Base-by-base conservation (phyloP, 2,113 vertebrate species). In the Felis chaus region DNA sequence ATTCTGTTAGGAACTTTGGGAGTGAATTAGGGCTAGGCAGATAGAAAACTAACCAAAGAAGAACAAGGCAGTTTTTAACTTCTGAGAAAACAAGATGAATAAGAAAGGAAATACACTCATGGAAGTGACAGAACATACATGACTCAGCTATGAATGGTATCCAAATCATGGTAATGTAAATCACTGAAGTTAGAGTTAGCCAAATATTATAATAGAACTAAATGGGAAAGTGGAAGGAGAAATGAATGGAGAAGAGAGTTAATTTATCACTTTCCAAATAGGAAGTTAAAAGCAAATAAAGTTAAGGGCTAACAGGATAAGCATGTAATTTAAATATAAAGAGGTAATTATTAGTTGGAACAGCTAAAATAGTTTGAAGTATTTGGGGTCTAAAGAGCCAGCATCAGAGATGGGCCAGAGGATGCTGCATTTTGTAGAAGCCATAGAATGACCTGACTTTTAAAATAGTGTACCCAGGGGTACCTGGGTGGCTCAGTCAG, bases 221-320 rank as follows among this genome's bases (percentile, higher is more conserved):
- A 71, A 89, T 15, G 19, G 80, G 92, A 94, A 97, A n/a, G 66
- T 63, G 15, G 55, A 73, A 83, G 45, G 88, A 93, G 45, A 89
- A 76, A 71, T 41, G 33, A 91, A 89, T 19, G 19, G 85, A 61
- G 41, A 85, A 63, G 81, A 88, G 7, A 92, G 82, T 78, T 85
- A 33, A 55, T 73, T 86, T 66, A 65, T 82, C 25, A 12, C n/a
- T 68, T 87, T 92, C 79, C 50, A 10, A 69, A 53, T n/a, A 73
- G 39, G 68, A 91, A 91, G 45, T 14, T 97, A 76, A 92, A 78
- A 86, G 87, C n/a, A 71, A 96, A 50, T 91, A 81, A 96, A 89
- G 88, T 53, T n/a, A 80, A 81, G 87, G 45, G 27, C 53, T 90
- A 63, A 65, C 33, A 71, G 41, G 45, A 27, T 82, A 76, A 87